phyloP scores from a whole-genome alignment of 2,888 invertebrate genomes.

The Noctua pronuba region DNA sequence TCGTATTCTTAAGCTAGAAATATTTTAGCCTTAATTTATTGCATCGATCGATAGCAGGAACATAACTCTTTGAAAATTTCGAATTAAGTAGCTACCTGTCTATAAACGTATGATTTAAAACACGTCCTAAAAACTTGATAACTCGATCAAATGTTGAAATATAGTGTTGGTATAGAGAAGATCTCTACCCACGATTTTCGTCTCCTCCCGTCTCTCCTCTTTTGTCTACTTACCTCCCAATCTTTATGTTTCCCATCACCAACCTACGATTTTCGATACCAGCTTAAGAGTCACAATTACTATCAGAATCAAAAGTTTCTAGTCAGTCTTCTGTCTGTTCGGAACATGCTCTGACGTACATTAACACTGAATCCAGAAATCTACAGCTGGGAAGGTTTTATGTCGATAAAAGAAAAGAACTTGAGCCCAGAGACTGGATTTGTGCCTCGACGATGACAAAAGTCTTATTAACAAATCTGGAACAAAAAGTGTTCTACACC shows the following conservation, averaged over 20 bases:
- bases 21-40: slow-evolving; percentile 18
- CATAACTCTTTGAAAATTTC: slow-evolving; percentile 16
- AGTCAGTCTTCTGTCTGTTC: too few species aligned
- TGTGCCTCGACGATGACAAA: background rate
- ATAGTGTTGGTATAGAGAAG: background rate
- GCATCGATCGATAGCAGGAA: background rate
- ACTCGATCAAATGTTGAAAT: background rate
- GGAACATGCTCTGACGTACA: too few species aligned
- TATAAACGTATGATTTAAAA: background rate
- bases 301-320: too few species aligned
- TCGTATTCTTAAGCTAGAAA: slow-evolving; percentile 10
- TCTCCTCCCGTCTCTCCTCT: too few species aligned
- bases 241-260: background rate
- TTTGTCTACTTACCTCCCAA: too few species aligned
- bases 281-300: background rate
- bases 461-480: background rate
- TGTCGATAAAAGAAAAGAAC: too few species aligned
- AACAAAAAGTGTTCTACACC: background rate
- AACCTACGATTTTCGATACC: background rate
- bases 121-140: background rate
- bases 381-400: too few species aligned
- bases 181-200: background rate
- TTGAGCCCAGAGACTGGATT: background rate
- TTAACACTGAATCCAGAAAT: too few species aligned
- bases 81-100: background rate